These are phyloP conservation scores for Prionace glauca DNA, from an alignment of 2,797 vertebrate species.

Conservation along the genomic window DNA sequence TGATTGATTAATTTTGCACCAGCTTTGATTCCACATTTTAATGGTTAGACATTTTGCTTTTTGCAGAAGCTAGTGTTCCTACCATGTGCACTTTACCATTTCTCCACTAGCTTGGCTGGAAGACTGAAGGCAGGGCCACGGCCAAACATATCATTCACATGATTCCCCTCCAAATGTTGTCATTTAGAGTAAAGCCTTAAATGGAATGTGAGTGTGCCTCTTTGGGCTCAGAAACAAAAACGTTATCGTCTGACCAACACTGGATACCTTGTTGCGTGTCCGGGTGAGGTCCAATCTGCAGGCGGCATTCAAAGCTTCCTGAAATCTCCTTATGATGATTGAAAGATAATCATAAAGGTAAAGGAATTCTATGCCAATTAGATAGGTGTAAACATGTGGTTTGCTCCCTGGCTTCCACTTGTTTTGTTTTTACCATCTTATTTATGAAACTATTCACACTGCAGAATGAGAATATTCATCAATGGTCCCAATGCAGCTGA, in stretches of 20 bases:
- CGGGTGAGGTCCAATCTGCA: not conserved
- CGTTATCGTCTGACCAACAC: not conserved
- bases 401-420: not conserved
- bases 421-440: not conserved
- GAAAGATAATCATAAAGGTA: not conserved
- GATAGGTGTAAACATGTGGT: not conserved
- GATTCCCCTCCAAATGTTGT: not conserved
- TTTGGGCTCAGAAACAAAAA: not conserved
- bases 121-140: not conserved
- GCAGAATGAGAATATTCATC: not conserved
- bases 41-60: not conserved
- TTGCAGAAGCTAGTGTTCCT: not conserved
- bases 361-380: not conserved
- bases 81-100: not conserved
- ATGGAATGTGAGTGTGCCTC: not conserved
- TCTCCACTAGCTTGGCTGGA: not conserved
- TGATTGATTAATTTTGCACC: not conserved
- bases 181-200: not conserved
- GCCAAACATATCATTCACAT: not conserved
- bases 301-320: not conserved
- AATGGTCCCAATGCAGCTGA: too few species aligned
- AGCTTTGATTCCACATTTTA: not conserved
- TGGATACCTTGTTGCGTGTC: not conserved
- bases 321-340: not conserved
- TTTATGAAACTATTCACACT: not conserved